Evolutionary conservation across 2,888 invertebrate species (phyloP).

Genomic region (Pollenia labialis): DNA sequence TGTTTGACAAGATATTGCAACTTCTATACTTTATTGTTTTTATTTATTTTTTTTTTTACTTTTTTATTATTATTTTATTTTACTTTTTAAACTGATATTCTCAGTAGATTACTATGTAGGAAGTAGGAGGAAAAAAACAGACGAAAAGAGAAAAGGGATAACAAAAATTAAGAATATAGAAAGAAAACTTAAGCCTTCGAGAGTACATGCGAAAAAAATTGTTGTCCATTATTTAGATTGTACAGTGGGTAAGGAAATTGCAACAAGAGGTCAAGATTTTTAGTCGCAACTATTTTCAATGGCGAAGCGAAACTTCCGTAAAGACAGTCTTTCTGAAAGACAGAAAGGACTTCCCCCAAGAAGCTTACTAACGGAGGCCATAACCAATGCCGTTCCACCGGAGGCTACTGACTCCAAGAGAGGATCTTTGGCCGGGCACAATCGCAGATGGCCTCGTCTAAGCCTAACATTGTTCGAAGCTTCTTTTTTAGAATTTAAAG

Average conservation of each 20-base stretch:
- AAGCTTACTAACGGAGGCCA: too few species aligned
- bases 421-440: too few species aligned
- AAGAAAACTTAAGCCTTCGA: conserved; percentile 54
- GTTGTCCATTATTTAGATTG: conserved; percentile 30
- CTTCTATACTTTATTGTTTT: conserved; percentile 20
- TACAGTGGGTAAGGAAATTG: conserved; percentile 12
- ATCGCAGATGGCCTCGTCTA: too few species aligned
- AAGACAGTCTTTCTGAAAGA: too few species aligned
- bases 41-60: conserved; percentile 22
- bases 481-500: too few species aligned
- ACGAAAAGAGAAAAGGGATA: conserved; percentile 39
- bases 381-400: too few species aligned
- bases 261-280: not conserved
- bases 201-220: conserved; percentile 32
- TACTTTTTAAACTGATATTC: conserved; percentile 60
- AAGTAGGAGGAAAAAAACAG: conserved; percentile 13
- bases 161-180: conserved; percentile 54
- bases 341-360: too few species aligned
- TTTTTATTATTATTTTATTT: conserved; percentile 45
- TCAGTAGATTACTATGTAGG: conserved; percentile 69
- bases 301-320: too few species aligned
- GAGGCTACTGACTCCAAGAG: too few species aligned
- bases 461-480: too few species aligned
- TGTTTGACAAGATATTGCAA: conserved; percentile 72
- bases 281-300: too few species aligned